Conservation (phyloP, 2,113 vertebrate genomes). For the Elgaria multicarinata region DNA sequence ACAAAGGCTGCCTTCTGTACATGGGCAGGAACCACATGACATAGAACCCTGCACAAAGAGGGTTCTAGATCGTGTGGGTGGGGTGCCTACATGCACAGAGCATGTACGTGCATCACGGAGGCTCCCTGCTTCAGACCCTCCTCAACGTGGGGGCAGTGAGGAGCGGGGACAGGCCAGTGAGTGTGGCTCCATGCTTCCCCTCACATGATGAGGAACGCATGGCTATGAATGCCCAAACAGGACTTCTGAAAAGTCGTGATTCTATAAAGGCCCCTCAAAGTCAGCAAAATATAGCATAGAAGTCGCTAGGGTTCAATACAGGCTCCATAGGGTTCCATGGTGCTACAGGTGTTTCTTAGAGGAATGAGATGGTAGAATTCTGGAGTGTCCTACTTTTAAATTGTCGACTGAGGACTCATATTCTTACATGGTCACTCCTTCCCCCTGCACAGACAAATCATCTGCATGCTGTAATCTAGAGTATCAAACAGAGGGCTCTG, state of each 20-base stretch:
- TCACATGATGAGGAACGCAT: no score
- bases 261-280: neutral
- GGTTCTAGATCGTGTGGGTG: no score
- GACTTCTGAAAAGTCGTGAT: neutral
- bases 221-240: neutral
- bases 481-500: neutral
- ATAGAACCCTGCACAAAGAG: no score
- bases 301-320: neutral
- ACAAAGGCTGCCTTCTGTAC: no score
- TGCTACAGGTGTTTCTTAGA: neutral
- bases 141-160: no score
- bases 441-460: neutral
- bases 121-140: no score
- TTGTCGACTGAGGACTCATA: neutral
- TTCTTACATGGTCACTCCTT: neutral
- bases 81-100: no score
- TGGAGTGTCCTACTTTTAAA: neutral
- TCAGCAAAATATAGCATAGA: neutral
- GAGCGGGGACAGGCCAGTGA: no score
- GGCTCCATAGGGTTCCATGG: no score
- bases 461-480: neutral
- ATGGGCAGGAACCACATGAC: no score
- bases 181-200: no score
- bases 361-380: neutral
- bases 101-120: no score